Percentiles rank a stretch among this genome's conserved stretches.
These are phyloP conservation scores for Mormyrus lacerda DNA, from an alignment of 2,113 vertebrate genomes.

Conservation along the genomic window DNA sequence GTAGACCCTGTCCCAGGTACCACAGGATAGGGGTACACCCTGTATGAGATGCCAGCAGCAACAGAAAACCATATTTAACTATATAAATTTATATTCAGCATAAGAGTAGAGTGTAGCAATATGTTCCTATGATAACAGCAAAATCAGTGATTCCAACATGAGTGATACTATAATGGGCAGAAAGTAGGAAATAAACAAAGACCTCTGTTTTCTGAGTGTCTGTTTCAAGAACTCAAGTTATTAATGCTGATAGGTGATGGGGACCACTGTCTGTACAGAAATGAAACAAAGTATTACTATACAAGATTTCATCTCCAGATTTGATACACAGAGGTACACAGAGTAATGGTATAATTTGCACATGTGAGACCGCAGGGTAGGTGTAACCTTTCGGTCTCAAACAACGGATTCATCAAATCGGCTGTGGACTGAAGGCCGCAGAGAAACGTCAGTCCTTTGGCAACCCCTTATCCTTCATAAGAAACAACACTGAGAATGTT, in stretches of 20 bases:
- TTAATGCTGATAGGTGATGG: neutral
- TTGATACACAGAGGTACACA: neutral
- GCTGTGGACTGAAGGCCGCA: neutral
- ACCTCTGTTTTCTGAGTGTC: neutral
- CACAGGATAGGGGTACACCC: neutral
- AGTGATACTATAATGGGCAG: neutral
- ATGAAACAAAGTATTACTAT: neutral
- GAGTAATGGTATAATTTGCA: neutral
- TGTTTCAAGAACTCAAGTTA: neutral
- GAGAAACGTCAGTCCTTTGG: neutral
- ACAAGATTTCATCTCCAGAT: neutral
- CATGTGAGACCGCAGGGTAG: neutral
- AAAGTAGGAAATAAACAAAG: neutral
- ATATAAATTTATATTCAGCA: neutral
- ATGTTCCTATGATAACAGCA: neutral
- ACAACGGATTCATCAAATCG: neutral
- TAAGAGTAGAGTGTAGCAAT: neutral
- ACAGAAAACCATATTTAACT: neutral
- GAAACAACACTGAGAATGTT: neutral
- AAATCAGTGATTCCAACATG: neutral
- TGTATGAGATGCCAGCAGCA: neutral
- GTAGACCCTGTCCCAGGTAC: neutral
- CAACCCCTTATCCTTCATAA: neutral
- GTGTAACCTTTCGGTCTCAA: neutral
- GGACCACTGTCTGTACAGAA: neutral